A percentile compares a stretch with the other conserved stretches of the same genome.
Evolutionary conservation across 2,797 vertebrate genomes (phyloP).

Genomic region (Acanthornis magna): DNA sequence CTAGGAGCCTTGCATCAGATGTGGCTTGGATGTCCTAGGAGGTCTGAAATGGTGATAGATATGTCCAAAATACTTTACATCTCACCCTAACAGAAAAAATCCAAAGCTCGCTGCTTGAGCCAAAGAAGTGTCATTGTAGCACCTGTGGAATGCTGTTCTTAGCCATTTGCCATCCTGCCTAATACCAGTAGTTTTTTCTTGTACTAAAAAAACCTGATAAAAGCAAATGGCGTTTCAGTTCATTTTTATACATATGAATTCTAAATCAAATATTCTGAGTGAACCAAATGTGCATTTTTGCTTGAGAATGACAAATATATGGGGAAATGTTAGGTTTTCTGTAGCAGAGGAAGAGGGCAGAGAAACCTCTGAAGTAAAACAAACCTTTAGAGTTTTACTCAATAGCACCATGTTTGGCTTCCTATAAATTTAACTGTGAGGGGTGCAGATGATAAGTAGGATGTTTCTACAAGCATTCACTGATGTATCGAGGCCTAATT

Average conservation of each 20-base stretch:
- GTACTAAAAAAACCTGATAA: not conserved
- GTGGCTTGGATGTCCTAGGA: not conserved
- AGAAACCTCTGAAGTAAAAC: not conserved
- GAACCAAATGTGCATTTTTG: not conserved
- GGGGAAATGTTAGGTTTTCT: not conserved
- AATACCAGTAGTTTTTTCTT: not conserved
- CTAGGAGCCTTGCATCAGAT: not conserved
- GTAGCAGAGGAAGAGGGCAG: not conserved
- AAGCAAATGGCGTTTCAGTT: not conserved
- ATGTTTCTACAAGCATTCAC: not conserved
- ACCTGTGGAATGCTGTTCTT: not conserved
- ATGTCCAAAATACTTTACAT: not conserved
- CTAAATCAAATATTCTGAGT: not conserved
- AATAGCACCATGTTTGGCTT: not conserved
- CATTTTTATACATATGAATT: not conserved
- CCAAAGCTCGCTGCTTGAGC: fast-evolving
- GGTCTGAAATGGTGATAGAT: not conserved
- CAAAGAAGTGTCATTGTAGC: not conserved
- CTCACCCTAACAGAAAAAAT: not conserved
- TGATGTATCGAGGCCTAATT: not conserved
- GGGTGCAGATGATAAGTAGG: not conserved
- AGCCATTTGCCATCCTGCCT: not conserved
- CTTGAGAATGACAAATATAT: not conserved
- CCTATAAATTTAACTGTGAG: not conserved
- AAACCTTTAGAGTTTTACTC: not conserved